Base-by-base conservation (phyloP, 2,888 invertebrate species). In the Physocephala rufipes region DNA sequence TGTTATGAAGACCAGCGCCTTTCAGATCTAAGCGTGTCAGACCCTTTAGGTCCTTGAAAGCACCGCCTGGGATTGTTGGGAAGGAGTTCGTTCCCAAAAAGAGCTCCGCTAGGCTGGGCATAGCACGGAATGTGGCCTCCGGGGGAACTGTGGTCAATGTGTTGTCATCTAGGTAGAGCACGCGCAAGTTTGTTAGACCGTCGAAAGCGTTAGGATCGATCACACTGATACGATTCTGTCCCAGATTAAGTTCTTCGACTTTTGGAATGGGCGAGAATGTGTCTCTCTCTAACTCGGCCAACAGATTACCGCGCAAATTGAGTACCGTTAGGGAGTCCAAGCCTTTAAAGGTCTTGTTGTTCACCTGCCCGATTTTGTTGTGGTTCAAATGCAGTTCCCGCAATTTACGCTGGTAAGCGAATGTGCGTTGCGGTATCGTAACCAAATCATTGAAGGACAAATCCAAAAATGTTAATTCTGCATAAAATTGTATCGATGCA, bases 401-500 rank as follows among this genome's bases (percentile, higher is more conserved):
- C 67, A 95, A 88, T 84, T 93, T 93, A 76, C 91, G 90, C 86
- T 95, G 95, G 75, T 91, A 92, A 71, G 90, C 88, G 83, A 95
- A 95, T 79, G 94, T 94, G 74, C 90, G 91, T 59, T 90, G 89
- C 2, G 94, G 94, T 80, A 95, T 92, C 81, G 90, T 94, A 73
- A 95, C 91, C 79, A 95, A 88, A 79, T 94, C 93, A 83, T 95
- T 95, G 83, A 91, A 92, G 55, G 94, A 94, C 58, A 95, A 88
- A 85, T 95, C 95, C 58, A 95, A 89, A 84, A 93, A 94, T 76
- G 91, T 92, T n/a, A 95, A 88, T 78, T 94, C 94, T 0, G 92
- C 90, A 86, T 95, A 95, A 87, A 95, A 95, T 83, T 94, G 93
- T 86, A 95, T 93, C 28, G 94, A 94, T 64, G 94, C 94, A 85